Conservation (phyloP, 2,888 invertebrate species). For the Lumbricus terrestris region DNA sequence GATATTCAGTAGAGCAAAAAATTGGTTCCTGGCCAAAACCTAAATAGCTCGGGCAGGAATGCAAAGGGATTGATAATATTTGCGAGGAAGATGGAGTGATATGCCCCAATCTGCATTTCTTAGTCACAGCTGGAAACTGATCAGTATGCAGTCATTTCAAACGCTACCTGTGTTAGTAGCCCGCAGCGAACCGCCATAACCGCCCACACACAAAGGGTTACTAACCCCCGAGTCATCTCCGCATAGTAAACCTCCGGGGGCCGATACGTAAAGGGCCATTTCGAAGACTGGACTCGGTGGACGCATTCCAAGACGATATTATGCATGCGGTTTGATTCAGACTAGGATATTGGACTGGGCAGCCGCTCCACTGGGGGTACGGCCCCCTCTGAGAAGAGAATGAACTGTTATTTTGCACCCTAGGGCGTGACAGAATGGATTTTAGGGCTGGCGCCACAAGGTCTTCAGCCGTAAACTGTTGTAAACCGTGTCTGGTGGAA, state of each 20-base stretch:
- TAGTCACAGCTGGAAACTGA: neutral
- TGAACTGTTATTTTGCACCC: neutral
- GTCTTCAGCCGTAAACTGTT: neutral
- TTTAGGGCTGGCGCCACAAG: neutral
- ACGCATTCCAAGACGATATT: neutral
- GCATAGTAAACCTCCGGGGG: neutral
- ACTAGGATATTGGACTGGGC: neutral
- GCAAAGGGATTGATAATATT: too few species aligned
- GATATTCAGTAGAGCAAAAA: too few species aligned
- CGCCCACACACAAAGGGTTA: neutral
- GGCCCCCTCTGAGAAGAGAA: neutral
- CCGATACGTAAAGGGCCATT: neutral
- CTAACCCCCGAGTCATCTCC: neutral
- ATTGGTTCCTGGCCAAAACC: too few species aligned
- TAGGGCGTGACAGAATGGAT: neutral
- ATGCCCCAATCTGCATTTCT: neutral
- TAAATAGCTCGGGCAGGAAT: too few species aligned
- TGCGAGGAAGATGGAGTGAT: too few species aligned
- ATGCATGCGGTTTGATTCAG: neutral
- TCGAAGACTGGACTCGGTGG: neutral
- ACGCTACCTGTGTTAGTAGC: neutral
- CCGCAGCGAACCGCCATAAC: neutral
- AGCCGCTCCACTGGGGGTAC: neutral
- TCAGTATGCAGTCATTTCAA: neutral
- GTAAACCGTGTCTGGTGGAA: neutral